These are phyloP conservation scores for Andrena flavipes DNA, from an alignment of 2,888 invertebrate genomes.

Conservation along the genomic window DNA sequence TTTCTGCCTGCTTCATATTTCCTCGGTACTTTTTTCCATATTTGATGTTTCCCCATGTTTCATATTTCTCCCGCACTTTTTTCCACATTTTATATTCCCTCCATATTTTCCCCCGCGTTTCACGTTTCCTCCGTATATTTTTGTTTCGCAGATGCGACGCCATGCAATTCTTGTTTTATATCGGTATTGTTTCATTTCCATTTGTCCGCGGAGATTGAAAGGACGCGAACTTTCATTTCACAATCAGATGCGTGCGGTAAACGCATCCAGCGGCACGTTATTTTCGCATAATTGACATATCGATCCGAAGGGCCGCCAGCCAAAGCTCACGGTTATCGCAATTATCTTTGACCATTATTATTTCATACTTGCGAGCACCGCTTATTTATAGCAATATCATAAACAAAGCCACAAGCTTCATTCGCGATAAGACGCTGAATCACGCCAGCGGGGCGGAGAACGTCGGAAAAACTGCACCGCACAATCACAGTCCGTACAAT, in stretches of 20 bases:
- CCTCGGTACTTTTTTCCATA: not conserved
- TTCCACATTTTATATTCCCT: not conserved
- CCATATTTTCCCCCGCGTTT: not conserved
- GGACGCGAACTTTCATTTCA: not conserved
- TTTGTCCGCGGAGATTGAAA: not conserved
- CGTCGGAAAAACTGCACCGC: not conserved
- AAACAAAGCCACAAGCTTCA: not conserved
- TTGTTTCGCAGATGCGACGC: not conserved
- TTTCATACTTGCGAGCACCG: not conserved
- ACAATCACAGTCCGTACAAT: not conserved
- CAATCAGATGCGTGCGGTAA: not conserved
- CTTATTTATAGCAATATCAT: not conserved
- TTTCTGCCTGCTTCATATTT: not conserved
- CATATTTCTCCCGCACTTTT: not conserved
- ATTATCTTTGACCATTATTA: not conserved
- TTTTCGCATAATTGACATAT: not conserved
- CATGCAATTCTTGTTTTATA: not conserved
- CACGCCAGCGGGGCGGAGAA: not conserved
- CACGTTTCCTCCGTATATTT: not conserved
- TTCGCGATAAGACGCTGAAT: not conserved
- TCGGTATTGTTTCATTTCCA: not conserved
- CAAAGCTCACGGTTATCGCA: not conserved
- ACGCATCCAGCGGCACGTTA: not conserved
- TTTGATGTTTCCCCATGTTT: constrained; percentile 6
- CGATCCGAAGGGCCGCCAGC: not conserved